Percentiles rank a stretch among this genome's conserved stretches.
phyloP scores from a whole-genome alignment of 2,888 invertebrate species.

The Pecten maximus region DNA sequence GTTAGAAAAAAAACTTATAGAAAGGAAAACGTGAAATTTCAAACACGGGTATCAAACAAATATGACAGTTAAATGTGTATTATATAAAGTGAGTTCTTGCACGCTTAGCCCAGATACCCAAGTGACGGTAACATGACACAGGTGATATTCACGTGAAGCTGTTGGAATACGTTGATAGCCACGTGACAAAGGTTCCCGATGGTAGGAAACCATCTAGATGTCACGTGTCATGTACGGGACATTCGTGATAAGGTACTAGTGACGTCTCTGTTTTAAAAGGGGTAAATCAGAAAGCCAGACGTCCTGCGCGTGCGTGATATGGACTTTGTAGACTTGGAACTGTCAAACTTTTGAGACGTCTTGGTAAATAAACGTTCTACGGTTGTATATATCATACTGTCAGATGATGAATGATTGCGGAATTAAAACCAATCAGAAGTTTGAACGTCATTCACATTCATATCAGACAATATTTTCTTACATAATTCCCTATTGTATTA shows the following conservation, averaged over 20 bases:
- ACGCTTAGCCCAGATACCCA: background rate
- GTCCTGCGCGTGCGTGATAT: slow-evolving; percentile 14
- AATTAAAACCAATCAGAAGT: background rate
- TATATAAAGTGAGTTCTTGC: background rate
- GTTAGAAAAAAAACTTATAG: no score
- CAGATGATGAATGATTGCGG: background rate
- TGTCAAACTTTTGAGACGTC: background rate
- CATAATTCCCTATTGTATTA: no score
- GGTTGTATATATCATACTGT: background rate
- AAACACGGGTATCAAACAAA: background rate
- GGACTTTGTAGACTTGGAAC: background rate
- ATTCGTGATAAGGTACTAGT: background rate
- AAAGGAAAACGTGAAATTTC: no score
- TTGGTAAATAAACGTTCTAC: background rate
- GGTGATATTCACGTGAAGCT: background rate
- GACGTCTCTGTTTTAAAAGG: background rate
- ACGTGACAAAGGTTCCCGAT: background rate
- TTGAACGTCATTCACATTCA: background rate
- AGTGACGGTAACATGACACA: background rate
- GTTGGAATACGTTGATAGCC: background rate
- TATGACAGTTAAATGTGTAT: background rate
- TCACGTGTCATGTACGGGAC: slow-evolving; percentile 20
- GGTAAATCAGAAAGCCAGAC: background rate
- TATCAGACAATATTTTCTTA: no score
- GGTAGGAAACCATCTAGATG: background rate